These are phyloP conservation scores for Cyphomyrus discorhynchus DNA, from an alignment of 2,113 vertebrate species.

Conservation along the genomic window DNA sequence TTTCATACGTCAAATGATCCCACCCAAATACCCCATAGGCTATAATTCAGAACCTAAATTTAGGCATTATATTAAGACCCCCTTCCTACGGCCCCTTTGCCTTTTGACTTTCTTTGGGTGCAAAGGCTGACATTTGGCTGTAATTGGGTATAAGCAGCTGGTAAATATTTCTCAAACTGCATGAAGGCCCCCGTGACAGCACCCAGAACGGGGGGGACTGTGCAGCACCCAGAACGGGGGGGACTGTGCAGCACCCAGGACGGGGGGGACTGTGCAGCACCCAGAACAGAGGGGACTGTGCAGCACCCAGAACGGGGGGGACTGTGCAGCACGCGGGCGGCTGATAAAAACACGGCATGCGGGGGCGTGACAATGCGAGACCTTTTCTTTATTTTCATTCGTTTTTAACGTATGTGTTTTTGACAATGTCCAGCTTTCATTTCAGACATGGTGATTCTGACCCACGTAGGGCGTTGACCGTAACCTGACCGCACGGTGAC, in stretches of 20 bases:
- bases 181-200: background rate
- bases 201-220: background rate
- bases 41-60: conserved; percentile 68
- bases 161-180: conserved; percentile 41
- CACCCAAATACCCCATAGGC: conserved; percentile 54
- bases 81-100: conserved; percentile 19
- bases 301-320: too few relatives aligned
- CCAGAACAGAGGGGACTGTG: background rate
- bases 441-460: background rate
- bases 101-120: conserved; percentile 60
- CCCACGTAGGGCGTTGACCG: background rate
- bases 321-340: background rate
- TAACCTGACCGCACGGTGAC: background rate
- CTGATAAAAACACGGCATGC: background rate
- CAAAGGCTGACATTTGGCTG: conserved; percentile 39
- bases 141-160: conserved; percentile 31
- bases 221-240: background rate
- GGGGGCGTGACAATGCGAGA: background rate
- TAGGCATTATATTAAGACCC: conserved; percentile 62
- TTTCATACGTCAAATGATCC: conserved; percentile 64
- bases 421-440: background rate
- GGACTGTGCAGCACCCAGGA: background rate
- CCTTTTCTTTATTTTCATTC: background rate
- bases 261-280: background rate
- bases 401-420: background rate